A percentile compares a stretch with the other conserved stretches of the same genome.
phyloP scores from a whole-genome alignment of 1,140 invertebrate genomes.

The Rhopalosiphum padi region DNA sequence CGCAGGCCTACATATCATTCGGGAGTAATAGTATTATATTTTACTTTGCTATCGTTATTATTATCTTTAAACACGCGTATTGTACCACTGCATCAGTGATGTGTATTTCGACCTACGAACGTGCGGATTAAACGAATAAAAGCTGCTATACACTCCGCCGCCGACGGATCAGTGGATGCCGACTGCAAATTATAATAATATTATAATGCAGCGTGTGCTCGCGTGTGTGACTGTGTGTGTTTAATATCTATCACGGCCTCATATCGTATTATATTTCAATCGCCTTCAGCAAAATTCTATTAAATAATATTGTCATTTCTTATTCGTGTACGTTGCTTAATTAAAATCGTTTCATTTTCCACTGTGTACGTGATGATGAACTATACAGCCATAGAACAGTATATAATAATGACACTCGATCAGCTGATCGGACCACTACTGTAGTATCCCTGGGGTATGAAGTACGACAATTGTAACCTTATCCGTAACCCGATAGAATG shows the following conservation, averaged over 20 bases:
- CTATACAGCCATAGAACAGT: background rate
- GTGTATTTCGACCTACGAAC: background rate
- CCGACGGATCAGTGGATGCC: too few relatives aligned
- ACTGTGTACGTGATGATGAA: background rate
- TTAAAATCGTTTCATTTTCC: background rate
- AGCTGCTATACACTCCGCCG: background rate
- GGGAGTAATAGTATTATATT: background rate
- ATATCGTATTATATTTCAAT: background rate
- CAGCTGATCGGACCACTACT: too few relatives aligned
- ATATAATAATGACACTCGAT: too few relatives aligned
- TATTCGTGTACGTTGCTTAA: background rate
- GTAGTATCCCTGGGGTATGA: too few relatives aligned
- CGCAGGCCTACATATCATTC: background rate
- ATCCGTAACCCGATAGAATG: too few relatives aligned
- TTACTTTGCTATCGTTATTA: background rate
- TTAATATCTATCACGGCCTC: too few relatives aligned
- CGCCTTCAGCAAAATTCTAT: background rate
- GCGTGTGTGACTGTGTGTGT: too few relatives aligned
- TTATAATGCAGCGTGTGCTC: background rate
- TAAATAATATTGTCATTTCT: background rate
- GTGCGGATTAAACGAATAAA: background rate
- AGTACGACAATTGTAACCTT: too few relatives aligned
- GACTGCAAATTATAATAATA: background rate
- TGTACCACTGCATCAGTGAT: background rate
- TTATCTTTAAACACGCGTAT: background rate